phyloP scores from a whole-genome alignment of 1,140 invertebrate species.

The Lanistes nyassanus region DNA sequence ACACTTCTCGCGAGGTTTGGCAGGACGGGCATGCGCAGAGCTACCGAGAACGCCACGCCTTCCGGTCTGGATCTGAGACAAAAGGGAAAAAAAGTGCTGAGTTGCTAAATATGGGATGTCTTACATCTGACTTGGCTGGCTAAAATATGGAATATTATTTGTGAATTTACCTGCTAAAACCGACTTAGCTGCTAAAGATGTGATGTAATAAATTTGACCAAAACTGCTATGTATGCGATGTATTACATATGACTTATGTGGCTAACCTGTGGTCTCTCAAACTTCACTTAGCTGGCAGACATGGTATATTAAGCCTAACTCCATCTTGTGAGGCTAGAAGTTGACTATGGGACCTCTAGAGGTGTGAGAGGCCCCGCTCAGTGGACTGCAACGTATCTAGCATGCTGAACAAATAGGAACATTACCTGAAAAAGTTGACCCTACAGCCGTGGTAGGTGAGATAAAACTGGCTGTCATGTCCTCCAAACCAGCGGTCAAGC shows the following conservation, averaged over 20 bases:
- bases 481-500: constrained; percentile 13
- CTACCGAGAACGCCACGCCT: constrained; percentile 7
- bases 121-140: neutral
- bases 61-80: neutral
- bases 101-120: neutral
- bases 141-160: neutral
- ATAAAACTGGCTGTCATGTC: constrained; percentile 4
- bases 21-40: neutral
- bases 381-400: neutral
- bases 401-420: neutral
- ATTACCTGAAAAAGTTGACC: constrained; percentile 2
- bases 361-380: neutral
- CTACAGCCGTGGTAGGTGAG: constrained; percentile 14
- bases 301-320: neutral
- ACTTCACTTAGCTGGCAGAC: neutral
- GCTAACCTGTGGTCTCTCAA: too few relatives aligned
- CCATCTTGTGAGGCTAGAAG: neutral
- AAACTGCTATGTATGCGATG: too few relatives aligned
- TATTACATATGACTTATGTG: too few relatives aligned
- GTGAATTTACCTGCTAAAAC: neutral
- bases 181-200: too few relatives aligned
- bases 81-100: neutral
- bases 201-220: too few relatives aligned
- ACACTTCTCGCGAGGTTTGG: neutral
- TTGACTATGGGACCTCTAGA: neutral